Evolutionary conservation across 1,140 invertebrate genomes (phyloP).

Genomic region (Aphaenogaster ashmeadi): DNA sequence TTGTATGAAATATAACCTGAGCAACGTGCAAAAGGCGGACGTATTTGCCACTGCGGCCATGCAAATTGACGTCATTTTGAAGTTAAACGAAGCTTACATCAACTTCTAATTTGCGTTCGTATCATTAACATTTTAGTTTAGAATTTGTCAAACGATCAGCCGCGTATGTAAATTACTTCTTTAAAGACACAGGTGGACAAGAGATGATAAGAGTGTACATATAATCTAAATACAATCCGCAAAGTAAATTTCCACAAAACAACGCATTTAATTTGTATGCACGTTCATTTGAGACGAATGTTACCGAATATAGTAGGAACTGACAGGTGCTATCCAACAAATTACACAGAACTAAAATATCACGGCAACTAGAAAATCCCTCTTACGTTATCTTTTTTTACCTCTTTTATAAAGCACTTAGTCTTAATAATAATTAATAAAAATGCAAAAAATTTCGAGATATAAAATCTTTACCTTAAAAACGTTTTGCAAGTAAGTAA

Average conservation of each 20-base stretch:
- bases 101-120: conserved; percentile 46
- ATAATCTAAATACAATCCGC: conserved; percentile 34
- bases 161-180: conserved; percentile 42
- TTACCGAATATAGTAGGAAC: background rate
- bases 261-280: conserved; percentile 40
- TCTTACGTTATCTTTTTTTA: background rate
- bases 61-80: conserved; percentile 47
- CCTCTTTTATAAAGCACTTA: too few species aligned
- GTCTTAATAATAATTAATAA: background rate
- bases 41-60: background rate
- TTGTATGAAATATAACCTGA: conserved; percentile 21
- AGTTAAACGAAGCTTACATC: conserved; percentile 56
- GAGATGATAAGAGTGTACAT: conserved; percentile 23
- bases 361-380: background rate
- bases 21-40: background rate
- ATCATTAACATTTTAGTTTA: conserved; percentile 46
- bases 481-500: conserved; percentile 5
- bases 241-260: conserved; percentile 40
- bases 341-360: background rate
- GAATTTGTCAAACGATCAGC: conserved; percentile 41
- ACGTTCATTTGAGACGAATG: conserved; percentile 1
- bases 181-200: conserved; percentile 40
- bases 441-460: background rate
- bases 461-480: background rate
- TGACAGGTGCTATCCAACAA: background rate